Base-by-base conservation (phyloP, 1,140 invertebrate species). In the Riptortus pedestris region DNA sequence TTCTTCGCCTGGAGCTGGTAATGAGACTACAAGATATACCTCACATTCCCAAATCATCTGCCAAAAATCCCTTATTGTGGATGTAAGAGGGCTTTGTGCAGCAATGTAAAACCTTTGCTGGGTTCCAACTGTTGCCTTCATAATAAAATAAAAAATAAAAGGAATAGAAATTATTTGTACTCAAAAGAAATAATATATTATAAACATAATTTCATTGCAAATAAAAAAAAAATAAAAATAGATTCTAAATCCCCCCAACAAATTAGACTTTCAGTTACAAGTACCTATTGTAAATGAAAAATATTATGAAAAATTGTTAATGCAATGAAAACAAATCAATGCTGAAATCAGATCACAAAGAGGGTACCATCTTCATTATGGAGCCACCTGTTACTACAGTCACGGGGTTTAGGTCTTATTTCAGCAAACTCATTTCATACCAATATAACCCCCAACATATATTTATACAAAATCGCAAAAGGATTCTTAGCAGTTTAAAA, bases 21-120 rank as follows among this genome's bases (percentile, higher is more conserved):
- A 71, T 76, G 87, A 86, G 14, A 89, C 86, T 58, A 92, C 76
- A 20, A 92, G 75, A 68, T 86, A 83, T 0, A 89, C 85, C 73
- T 90, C 85, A 29, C 85, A 81, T 75, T 92, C 88, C 88, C 89
- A 93, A 38, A 90, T 81, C 78, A 89, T 88, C 75, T 90, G 85
- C 93, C 92, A 96, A 72, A 94, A 87, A 68, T 80, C 77, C 24
- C 76, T 74, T 16, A 81, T 73, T 7, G 83, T 86, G 45, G 77
- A 75, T 51, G 77, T 72, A 33, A 85, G 73, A 11, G 87, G 87
- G 18, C 85, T 85, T 73, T 91, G 90, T 12, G 86, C 85, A 28
- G 88, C 85, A 61, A 93, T 88, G 74, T 93, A 94, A 73, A 89
- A 90, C 29, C 86, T 79, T 69, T 89, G 86, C 64, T 82, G 80